phyloP scores from a whole-genome alignment of 1,140 invertebrate species.

The Calycopis cecrops region DNA sequence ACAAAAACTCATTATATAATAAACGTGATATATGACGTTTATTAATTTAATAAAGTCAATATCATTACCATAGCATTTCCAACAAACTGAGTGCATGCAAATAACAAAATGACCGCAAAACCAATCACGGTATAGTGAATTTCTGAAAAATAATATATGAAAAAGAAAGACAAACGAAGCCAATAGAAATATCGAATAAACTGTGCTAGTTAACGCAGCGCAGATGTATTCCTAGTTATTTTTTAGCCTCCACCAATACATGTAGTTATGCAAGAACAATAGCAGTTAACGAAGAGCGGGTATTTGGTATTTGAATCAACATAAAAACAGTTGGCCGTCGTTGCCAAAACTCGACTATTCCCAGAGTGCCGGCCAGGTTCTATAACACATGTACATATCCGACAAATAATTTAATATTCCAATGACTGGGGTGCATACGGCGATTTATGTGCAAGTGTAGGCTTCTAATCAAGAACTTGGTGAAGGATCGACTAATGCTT shows the following conservation, averaged over 20 bases:
- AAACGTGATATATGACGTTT: too few relatives aligned
- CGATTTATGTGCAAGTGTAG: conserved; percentile 9
- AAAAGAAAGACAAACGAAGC: background rate
- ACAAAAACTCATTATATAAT: too few relatives aligned
- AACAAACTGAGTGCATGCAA: too few relatives aligned
- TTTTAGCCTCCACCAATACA: conserved; percentile 19
- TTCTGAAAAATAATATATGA: background rate
- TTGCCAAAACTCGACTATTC: conserved; percentile 25
- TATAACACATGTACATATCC: conserved; percentile 22
- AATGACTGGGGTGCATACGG: conserved; percentile 15
- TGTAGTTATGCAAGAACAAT: conserved; percentile 35
- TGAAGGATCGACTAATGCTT: conserved; percentile 15
- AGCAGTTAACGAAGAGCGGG: conserved; percentile 29
- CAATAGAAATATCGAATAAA: conserved; percentile 7
- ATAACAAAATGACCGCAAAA: too few relatives aligned
- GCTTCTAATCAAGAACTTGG: conserved; percentile 16
- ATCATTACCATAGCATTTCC: too few relatives aligned
- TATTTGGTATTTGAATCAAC: conserved; percentile 30
- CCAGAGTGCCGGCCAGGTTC: background rate
- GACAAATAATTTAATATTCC: conserved; percentile 30
- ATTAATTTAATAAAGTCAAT: too few relatives aligned
- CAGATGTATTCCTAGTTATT: background rate
- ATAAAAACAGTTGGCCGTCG: conserved; percentile 22
- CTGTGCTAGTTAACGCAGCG: conserved; percentile 5
- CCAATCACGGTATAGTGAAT: too few relatives aligned